A percentile compares a stretch with the other conserved stretches of the same genome.
phyloP scores from a whole-genome alignment of 2,113 vertebrate genomes.

The Pithys albifrons region DNA sequence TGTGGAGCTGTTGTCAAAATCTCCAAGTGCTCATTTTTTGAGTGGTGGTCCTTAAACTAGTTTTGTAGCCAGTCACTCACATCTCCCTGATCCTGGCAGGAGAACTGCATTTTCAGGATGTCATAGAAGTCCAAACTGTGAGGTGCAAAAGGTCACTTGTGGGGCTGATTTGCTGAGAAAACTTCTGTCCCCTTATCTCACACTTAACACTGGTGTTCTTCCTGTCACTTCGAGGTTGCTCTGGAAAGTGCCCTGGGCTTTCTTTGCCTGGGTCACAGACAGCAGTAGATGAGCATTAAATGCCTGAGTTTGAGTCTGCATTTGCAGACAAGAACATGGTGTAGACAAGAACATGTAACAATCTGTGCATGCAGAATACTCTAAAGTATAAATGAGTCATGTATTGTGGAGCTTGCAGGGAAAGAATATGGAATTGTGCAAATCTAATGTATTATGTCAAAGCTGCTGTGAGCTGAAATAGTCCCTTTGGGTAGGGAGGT shows the following conservation, averaged over 20 bases:
- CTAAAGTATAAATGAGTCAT: slow-evolving; percentile 26
- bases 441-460: slow-evolving; percentile 17
- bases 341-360: neutral
- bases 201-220: neutral
- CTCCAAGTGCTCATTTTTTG: neutral
- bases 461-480: slow-evolving; percentile 23
- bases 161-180: neutral
- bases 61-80: neutral
- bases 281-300: neutral
- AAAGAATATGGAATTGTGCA: slow-evolving; percentile 5
- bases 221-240: neutral
- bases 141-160: neutral
- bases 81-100: neutral
- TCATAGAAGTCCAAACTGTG: neutral
- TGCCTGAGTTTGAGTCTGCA: neutral
- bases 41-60: neutral
- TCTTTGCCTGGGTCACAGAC: neutral
- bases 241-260: neutral
- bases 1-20: neutral
- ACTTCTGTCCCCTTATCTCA: neutral
- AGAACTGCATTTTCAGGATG: neutral
- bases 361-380: neutral
- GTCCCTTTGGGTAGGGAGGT: slow-evolving; percentile 5
- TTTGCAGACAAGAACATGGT: neutral
- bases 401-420: neutral